Percentiles rank a stretch among this genome's conserved stretches.
These are phyloP conservation scores for Ceratina calcarata DNA, from an alignment of 1,140 invertebrate species.

Conservation along the genomic window DNA sequence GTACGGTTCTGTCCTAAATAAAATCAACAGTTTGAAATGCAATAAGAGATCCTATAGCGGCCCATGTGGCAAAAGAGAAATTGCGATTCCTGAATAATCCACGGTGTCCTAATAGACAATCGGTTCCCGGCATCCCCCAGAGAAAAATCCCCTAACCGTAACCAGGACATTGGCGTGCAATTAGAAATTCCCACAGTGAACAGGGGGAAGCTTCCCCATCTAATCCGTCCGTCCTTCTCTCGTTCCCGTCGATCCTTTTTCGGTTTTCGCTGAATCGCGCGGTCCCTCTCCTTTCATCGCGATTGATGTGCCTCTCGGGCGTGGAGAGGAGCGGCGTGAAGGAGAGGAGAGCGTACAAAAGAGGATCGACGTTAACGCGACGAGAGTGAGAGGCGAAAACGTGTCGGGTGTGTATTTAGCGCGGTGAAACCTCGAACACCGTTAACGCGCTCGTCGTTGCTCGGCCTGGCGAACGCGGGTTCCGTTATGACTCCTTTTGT, in stretches of 20 bases:
- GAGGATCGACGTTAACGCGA: constrained; percentile 11
- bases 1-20: too few species aligned
- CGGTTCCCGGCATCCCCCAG: not conserved
- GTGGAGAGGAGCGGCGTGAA: not conserved
- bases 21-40: too few species aligned
- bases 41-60: too few species aligned
- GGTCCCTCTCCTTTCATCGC: constrained; percentile 6
- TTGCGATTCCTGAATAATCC: not conserved
- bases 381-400: constrained; percentile 18
- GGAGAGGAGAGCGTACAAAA: not conserved
- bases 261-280: not conserved
- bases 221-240: not conserved
- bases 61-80: not conserved
- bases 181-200: constrained; percentile 77
- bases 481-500: constrained; percentile 42
- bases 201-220: constrained; percentile 48
- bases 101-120: constrained; percentile 5
- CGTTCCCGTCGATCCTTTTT: constrained; percentile 17
- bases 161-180: constrained; percentile 64
- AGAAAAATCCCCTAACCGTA: constrained; percentile 1
- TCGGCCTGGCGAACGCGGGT: constrained; percentile 8
- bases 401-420: constrained; percentile 40
- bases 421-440: constrained; percentile 41
- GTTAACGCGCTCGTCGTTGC: constrained; percentile 35
- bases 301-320: constrained; percentile 38